Percentiles rank a stretch among this genome's conserved stretches.
phyloP scores from a whole-genome alignment of 2,797 vertebrate species.

The Aeoliscus strigatus region DNA sequence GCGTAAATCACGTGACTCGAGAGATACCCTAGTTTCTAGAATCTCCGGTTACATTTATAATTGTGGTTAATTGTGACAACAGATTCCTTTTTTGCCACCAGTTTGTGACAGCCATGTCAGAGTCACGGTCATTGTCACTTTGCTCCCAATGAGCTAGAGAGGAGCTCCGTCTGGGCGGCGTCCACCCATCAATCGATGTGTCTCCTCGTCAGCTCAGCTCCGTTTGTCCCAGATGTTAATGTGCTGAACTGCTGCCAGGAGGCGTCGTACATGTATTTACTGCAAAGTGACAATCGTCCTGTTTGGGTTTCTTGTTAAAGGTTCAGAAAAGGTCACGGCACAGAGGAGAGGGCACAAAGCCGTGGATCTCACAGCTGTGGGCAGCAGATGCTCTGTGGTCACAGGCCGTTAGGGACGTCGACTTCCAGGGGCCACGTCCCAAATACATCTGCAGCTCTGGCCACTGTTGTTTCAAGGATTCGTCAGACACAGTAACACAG shows the following conservation, averaged over 20 bases:
- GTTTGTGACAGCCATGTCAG: conserved; percentile 62
- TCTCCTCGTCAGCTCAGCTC: conserved; percentile 58
- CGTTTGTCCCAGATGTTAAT: conserved; percentile 71
- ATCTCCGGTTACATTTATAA: too few relatives aligned
- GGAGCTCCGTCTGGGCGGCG: conserved; percentile 49
- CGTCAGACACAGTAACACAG: too few relatives aligned
- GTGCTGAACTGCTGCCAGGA: conserved; percentile 56
- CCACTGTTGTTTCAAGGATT: too few relatives aligned
- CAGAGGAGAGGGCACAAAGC: conserved; percentile 55
- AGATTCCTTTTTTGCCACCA: too few relatives aligned
- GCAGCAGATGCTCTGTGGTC: conserved; percentile 72
- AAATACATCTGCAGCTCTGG: conserved; percentile 44
- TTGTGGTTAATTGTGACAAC: too few relatives aligned
- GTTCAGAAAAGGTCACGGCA: conserved; percentile 62
- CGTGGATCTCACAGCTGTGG: conserved; percentile 68
- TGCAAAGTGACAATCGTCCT: conserved; percentile 54
- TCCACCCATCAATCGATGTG: conserved; percentile 63
- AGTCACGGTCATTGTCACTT: conserved; percentile 70
- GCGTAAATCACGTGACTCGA: too few relatives aligned
- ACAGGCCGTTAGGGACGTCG: conserved; percentile 59
- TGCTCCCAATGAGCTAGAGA: conserved; percentile 61
- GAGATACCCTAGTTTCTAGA: too few relatives aligned
- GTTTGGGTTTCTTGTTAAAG: conserved; percentile 47
- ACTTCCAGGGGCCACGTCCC: conserved; percentile 60
- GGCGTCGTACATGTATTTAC: conserved; percentile 58